Evolutionary conservation across 2,113 vertebrate species (phyloP).

Genomic region (Phrynosoma blainvillii): DNA sequence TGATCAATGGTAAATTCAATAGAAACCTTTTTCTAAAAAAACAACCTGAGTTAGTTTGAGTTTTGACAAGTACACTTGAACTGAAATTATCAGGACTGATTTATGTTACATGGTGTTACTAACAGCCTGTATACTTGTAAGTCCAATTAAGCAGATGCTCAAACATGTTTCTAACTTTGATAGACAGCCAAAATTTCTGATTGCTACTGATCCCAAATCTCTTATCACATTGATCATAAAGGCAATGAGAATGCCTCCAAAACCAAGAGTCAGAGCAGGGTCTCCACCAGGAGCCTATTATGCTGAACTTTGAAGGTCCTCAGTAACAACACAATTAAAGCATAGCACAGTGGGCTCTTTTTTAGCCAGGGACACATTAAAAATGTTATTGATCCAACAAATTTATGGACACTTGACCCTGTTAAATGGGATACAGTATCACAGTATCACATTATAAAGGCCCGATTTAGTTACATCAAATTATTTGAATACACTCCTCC

Average conservation of each 20-base stretch:
- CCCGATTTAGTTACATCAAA: no score
- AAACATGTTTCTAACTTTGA: not conserved
- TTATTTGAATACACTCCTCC: no score
- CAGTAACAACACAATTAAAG: not conserved
- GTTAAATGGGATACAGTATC: no score
- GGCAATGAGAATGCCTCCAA: not conserved
- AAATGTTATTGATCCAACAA: no score
- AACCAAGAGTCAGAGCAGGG: not conserved
- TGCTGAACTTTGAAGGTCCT: not conserved
- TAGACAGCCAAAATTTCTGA: not conserved
- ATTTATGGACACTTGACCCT: no score
- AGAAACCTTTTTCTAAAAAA: not conserved
- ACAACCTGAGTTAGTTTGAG: not conserved
- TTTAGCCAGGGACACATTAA: no score
- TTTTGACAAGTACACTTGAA: not conserved
- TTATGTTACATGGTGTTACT: not conserved
- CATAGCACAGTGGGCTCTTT: no score
- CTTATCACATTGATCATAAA: not conserved
- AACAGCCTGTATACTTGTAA: not conserved
- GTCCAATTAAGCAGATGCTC: not conserved
- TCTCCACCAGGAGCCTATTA: not conserved
- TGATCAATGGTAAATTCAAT: not conserved
- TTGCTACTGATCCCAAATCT: not conserved
- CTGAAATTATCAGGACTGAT: not conserved
- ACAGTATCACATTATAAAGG: no score